Conservation (phyloP, 2,113 vertebrate species). For the Oceanites oceanicus region DNA sequence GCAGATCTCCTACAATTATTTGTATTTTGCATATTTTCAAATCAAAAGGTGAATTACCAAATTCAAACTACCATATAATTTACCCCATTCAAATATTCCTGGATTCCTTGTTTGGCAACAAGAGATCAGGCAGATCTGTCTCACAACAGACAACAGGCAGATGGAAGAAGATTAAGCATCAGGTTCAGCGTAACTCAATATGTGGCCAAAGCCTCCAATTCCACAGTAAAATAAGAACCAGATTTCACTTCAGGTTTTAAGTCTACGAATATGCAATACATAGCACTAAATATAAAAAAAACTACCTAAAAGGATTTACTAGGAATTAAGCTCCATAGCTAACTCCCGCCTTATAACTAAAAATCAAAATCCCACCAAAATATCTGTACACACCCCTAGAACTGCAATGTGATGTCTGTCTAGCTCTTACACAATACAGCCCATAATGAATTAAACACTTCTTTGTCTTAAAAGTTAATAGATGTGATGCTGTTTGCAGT, state of each 20-base stretch:
- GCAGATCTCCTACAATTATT: not conserved
- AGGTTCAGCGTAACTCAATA: not conserved
- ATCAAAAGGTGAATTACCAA: not conserved
- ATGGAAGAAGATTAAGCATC: not conserved
- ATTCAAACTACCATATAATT: not conserved
- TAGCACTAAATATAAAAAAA: not conserved
- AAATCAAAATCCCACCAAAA: not conserved
- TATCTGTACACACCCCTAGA: not conserved
- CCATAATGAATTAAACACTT: not conserved
- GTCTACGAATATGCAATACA: not conserved
- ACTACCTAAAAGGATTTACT: not conserved
- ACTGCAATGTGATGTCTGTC: too few species aligned
- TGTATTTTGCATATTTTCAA: not conserved
- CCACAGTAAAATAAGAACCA: not conserved
- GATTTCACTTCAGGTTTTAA: not conserved
- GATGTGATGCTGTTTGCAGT: not conserved
- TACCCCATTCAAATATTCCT: not conserved
- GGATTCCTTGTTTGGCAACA: not conserved
- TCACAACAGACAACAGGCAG: not conserved
- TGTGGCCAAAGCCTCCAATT: fast-evolving
- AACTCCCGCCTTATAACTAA: not conserved
- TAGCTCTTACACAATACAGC: not conserved
- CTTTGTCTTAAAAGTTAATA: not conserved
- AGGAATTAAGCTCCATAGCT: not conserved
- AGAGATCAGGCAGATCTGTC: not conserved